These are phyloP conservation scores for Patagioenas fasciata DNA, from an alignment of 2,113 vertebrate species.

Conservation along the genomic window DNA sequence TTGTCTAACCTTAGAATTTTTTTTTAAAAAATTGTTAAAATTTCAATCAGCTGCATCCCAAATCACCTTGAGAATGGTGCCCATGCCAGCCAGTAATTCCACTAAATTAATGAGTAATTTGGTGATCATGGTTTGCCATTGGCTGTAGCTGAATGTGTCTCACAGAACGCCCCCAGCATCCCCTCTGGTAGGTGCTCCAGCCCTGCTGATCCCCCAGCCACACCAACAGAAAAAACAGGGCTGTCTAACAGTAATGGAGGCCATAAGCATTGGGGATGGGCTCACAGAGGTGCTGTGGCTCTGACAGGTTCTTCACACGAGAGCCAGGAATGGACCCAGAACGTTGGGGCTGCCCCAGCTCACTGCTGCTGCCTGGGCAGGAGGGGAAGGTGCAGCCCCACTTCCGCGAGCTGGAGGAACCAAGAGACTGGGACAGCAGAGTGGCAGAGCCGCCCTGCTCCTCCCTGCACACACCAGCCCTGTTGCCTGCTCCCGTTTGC, in stretches of 20 bases:
- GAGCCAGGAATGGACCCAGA: too few relatives aligned
- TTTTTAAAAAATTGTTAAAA: neutral
- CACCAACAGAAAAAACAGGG: neutral
- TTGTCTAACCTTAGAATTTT: neutral
- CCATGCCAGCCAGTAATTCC: fast-evolving
- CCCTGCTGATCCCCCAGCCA: too few relatives aligned
- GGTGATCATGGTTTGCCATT: neutral
- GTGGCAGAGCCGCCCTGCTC: neutral
- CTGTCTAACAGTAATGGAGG: neutral
- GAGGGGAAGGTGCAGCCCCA: neutral
- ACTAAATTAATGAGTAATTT: fast-evolving
- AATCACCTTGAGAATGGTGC: neutral
- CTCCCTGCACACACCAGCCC: neutral
- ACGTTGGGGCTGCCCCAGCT: too few relatives aligned
- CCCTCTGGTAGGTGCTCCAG: too few relatives aligned
- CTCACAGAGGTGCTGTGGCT: neutral
- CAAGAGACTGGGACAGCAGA: fast-evolving
- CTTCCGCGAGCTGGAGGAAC: neutral
- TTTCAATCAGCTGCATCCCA: neutral
- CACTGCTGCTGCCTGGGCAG: neutral
- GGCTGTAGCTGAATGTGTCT: neutral
- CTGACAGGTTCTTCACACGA: fast-evolving
- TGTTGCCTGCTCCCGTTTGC: neutral
- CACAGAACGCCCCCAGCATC: neutral
- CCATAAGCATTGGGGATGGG: neutral